These are phyloP conservation scores for Virgularia gustaviana DNA, from an alignment of 92 coral and sea anemone species.

Conservation along the genomic window DNA sequence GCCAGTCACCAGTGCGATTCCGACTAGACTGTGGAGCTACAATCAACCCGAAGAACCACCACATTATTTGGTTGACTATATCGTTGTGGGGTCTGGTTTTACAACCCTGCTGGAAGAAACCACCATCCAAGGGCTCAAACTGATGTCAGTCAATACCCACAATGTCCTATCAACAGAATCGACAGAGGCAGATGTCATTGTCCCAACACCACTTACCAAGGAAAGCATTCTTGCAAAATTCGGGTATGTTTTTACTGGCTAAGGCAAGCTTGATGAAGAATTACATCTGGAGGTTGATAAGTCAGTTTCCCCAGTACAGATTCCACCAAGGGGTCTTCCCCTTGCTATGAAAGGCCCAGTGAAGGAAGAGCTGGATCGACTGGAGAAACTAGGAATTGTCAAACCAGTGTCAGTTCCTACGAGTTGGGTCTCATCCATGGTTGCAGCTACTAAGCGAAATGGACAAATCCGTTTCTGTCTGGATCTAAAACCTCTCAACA, in stretches of 20 bases:
- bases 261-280: constrained; percentile 36
- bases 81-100: constrained; percentile 30
- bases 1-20: constrained; percentile 30
- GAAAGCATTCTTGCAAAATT: constrained; percentile 10
- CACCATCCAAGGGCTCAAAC: constrained; percentile 39
- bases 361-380: constrained; percentile 36
- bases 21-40: constrained; percentile 40
- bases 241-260: constrained; percentile 45
- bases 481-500: constrained; percentile 42
- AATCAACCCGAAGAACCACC: constrained; percentile 35
- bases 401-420: constrained; percentile 29
- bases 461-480: constrained; percentile 38
- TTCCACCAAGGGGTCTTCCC: constrained; percentile 43
- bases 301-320: constrained; percentile 35
- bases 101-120: constrained; percentile 34
- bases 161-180: constrained; percentile 12
- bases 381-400: constrained; percentile 20
- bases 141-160: constrained; percentile 37
- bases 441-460: constrained; percentile 39
- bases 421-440: constrained; percentile 43
- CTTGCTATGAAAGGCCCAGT: constrained; percentile 31
- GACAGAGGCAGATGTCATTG: not conserved
- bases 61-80: constrained; percentile 15
- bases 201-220: constrained; percentile 10
- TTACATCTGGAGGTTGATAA: constrained; percentile 47